Conservation (phyloP, 2,113 vertebrate species). For the Rhea americana region DNA sequence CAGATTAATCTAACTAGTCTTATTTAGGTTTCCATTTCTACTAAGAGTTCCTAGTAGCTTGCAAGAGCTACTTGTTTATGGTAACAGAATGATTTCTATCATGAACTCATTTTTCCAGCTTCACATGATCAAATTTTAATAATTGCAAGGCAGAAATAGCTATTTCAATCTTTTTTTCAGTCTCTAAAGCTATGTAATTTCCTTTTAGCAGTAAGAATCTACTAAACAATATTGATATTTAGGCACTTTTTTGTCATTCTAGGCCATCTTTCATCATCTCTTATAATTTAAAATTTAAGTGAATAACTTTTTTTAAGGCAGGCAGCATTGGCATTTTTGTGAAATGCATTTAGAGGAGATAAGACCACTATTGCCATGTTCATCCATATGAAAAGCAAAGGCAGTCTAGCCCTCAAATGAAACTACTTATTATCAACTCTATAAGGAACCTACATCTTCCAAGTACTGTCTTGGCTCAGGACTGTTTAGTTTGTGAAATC, state of each 20-base stretch:
- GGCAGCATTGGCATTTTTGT: not conserved
- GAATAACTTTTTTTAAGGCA: not conserved
- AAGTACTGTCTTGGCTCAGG: not conserved
- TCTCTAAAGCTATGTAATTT: not conserved
- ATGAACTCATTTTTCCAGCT: not conserved
- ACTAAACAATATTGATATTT: not conserved
- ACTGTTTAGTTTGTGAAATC: constrained; percentile 20
- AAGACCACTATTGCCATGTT: not conserved
- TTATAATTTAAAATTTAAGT: not conserved
- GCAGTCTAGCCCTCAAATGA: not conserved
- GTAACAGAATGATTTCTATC: not conserved
- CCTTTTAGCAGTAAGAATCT: not conserved
- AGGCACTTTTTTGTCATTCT: not conserved
- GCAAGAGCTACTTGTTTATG: not conserved
- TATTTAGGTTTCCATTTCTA: not conserved
- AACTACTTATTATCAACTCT: not conserved
- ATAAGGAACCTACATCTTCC: not conserved
- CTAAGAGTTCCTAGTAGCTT: not conserved
- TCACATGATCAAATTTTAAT: not conserved
- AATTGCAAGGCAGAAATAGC: not conserved
- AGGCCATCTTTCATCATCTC: not conserved
- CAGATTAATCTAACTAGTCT: not conserved
- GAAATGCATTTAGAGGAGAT: not conserved
- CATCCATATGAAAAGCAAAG: not conserved
- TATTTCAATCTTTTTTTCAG: not conserved